Evolutionary conservation across 2,888 invertebrate genomes (phyloP).

Genomic region (Leptothorax acervorum): DNA sequence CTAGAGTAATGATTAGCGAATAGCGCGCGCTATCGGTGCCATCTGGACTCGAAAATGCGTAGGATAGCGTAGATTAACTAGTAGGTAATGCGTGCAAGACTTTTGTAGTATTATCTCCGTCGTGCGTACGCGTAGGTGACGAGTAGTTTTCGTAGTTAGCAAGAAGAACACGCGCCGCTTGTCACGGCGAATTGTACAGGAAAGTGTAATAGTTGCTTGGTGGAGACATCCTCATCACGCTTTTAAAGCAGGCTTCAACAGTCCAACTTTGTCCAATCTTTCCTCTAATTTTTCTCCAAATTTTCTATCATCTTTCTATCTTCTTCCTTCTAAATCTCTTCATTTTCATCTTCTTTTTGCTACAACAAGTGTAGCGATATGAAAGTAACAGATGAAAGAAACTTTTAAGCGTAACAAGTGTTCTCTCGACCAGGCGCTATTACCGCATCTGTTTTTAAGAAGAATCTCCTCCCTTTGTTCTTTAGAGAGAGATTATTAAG

Average conservation of each 20-base stretch:
- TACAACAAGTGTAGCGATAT: background rate
- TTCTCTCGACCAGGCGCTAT: background rate
- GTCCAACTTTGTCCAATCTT: background rate
- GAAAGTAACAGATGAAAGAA: background rate
- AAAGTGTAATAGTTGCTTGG: slow-evolving; percentile 25
- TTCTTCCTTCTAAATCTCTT: background rate
- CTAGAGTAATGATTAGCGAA: slow-evolving; percentile 29
- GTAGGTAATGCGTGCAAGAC: background rate
- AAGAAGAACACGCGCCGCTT: background rate
- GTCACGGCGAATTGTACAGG: background rate
- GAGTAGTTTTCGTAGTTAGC: slow-evolving; percentile 9
- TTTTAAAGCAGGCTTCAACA: background rate
- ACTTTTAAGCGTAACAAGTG: background rate
- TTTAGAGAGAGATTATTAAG: background rate
- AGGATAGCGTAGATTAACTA: slow-evolving; percentile 30
- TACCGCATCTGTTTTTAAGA: slow-evolving; percentile 3
- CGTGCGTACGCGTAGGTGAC: background rate
- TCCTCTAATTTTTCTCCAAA: background rate
- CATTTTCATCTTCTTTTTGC: background rate
- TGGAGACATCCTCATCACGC: background rate
- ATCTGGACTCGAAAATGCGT: slow-evolving; percentile 55
- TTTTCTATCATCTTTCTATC: background rate
- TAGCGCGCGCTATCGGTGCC: slow-evolving; percentile 60
- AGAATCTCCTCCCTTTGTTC: background rate
- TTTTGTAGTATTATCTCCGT: slow-evolving; percentile 10